Evolutionary conservation across 2,888 invertebrate genomes (phyloP), one percentile per base, ranked within the genome.

Genomic region (Endomychus coccineus): DNA sequence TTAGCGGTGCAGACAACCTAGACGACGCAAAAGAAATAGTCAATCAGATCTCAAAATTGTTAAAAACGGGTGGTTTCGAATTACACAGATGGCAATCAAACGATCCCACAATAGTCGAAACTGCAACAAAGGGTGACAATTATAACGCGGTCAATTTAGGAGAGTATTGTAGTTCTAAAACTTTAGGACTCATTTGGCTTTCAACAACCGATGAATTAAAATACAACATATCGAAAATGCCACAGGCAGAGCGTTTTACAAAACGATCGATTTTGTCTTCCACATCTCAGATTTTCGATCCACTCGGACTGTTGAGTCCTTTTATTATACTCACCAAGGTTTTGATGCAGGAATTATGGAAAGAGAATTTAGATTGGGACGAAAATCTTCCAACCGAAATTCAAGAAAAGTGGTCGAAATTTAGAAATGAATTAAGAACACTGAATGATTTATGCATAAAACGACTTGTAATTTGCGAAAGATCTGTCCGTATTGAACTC

Each of bases 271-370:
- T 21, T 2, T 15, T 31, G n/a, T 36, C 36, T 17, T 30, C 17
- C 13, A 31, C 25, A 4, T 27, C 36, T 1, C 16, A 11, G 12
- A 11, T 36, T 4, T 36, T 24, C 17, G 36, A 36, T 15, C 36
- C 30, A 2, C 11, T 36, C 5, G 36, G 36, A 3, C 21, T 36
- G 14, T 12, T 19, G 4, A 17, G 28, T 15, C 35, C 35, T 3
- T 22, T 27, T 10, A 19, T 19, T 6, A 23, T 25, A 3, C 16
- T 13, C 6, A 17, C 19, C 3, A 36, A 36, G 23, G 30, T 36
- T 13, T 22, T 36, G 4, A 30, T 36, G 23, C 36, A 36, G 15
- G 23, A 22, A 4, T 14, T 36, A 2, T 36, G 36, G 36, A 28
- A 21, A 5, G 11, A 16, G 16, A 36, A 32, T 23, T 7, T 36